Evolutionary conservation across 2,888 invertebrate species (phyloP), one percentile per base, ranked within the genome.

Genomic region (Incurvaria masculella): DNA sequence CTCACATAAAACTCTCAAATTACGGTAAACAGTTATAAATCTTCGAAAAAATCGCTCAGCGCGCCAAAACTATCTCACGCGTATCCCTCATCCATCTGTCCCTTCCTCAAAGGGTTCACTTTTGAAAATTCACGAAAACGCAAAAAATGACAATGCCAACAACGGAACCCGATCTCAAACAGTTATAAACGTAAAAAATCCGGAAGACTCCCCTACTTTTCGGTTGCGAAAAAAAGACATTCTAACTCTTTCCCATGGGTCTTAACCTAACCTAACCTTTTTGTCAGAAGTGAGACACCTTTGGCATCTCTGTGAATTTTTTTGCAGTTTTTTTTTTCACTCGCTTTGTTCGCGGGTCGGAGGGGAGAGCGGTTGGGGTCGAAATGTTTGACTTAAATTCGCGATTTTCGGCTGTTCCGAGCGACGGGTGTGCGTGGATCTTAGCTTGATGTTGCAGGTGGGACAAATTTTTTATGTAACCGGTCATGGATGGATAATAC

Each of bases 221-320:
- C 57, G 59, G 60, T 62, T 63, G 62, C 63, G 61, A 60, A 60
- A 62, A 68, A 70, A 67, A 59, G 54, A 63, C 65, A 65, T 65
- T 65, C 71, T 72, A 78, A 78, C 78, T 78, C 78, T 78, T 78
- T 78, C 78, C 75, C 78, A 78, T 72, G 78, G 71, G 69, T 76
- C 76, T 76, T 76, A 78, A 76, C 75, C 75, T 76, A 68, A 64
- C 66, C 64, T 65, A 64, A 64, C 19, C 40, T 57, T 67, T 73
- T 70, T 72, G 68, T 69, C 64, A 59, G 69, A 71, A 75, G 71
- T 69, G 68, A 72, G 75, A 78, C 78, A 76, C 75, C 76, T 78
- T 78, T 76, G 74, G 60, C 69, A 78, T 78, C 76, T 74, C 75
- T 74, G 54, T 63, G 63, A 63, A 73, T 73, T 75, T 75, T 68